phyloP scores from a whole-genome alignment of 2,113 vertebrate genomes.

The Corydoras maculifer region DNA sequence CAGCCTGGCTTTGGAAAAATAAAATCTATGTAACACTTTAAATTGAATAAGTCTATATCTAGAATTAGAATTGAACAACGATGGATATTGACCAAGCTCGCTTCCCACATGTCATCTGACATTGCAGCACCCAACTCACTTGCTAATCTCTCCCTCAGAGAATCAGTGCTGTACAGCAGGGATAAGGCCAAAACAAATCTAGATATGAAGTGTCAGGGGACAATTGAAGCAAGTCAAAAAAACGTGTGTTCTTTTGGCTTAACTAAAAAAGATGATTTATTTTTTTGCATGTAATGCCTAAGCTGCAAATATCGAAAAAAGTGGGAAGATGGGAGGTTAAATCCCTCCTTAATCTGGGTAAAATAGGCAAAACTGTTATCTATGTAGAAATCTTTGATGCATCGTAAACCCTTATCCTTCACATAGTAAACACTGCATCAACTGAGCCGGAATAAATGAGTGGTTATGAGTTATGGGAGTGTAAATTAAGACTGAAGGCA shows the following conservation, averaged over 20 bases:
- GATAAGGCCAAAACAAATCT: neutral
- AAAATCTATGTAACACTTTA: neutral
- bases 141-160: neutral
- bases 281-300: neutral
- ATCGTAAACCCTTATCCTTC: neutral
- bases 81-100: neutral
- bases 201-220: neutral
- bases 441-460: neutral
- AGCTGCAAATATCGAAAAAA: neutral
- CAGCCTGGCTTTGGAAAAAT: constrained; percentile 1
- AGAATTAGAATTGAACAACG: neutral
- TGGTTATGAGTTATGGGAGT: neutral
- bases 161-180: neutral
- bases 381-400: neutral
- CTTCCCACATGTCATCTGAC: neutral
- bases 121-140: neutral
- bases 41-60: neutral
- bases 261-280: neutral
- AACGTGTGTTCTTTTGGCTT: neutral
- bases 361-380: neutral
- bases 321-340: neutral
- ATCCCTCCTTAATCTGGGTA: neutral
- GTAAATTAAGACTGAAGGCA: neutral
- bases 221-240: neutral
- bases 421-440: neutral